Percentiles rank a stretch among this genome's conserved stretches.
Evolutionary conservation across 2,797 vertebrate species (phyloP).

Genomic region (Sciurus vulgaris): DNA sequence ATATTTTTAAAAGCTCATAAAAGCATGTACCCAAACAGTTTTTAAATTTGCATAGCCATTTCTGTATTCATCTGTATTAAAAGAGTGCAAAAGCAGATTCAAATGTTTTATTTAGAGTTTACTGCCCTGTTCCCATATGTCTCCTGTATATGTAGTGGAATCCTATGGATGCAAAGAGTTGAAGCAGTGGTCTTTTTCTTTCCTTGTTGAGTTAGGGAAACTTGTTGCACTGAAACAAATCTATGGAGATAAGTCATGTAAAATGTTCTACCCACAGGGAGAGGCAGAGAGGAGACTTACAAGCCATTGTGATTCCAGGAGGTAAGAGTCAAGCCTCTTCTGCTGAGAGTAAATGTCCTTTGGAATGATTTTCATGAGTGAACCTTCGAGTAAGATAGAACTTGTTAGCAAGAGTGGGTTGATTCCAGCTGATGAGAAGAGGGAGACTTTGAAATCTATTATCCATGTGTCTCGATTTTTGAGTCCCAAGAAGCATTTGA

Average conservation of each 20-base stretch:
- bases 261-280: neutral
- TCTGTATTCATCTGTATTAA: conserved; percentile 3
- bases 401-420: neutral
- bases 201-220: neutral
- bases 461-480: neutral
- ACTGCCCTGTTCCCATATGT: neutral
- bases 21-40: neutral
- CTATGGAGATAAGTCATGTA: neutral
- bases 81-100: conserved; percentile 17
- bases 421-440: neutral
- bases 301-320: neutral
- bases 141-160: neutral
- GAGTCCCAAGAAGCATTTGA: neutral
- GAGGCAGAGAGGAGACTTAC: neutral
- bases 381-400: neutral
- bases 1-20: conserved; percentile 14
- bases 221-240: conserved; percentile 43
- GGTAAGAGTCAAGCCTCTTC: neutral
- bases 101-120: neutral
- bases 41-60: neutral
- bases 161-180: neutral
- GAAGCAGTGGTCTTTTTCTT: neutral
- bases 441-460: neutral
- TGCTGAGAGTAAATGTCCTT: conserved; percentile 2
- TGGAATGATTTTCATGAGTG: neutral